Evolutionary conservation across 2,797 vertebrate genomes (phyloP), one percentile per base, ranked within the genome.

Genomic region (Tachyglossus aculeatus): DNA sequence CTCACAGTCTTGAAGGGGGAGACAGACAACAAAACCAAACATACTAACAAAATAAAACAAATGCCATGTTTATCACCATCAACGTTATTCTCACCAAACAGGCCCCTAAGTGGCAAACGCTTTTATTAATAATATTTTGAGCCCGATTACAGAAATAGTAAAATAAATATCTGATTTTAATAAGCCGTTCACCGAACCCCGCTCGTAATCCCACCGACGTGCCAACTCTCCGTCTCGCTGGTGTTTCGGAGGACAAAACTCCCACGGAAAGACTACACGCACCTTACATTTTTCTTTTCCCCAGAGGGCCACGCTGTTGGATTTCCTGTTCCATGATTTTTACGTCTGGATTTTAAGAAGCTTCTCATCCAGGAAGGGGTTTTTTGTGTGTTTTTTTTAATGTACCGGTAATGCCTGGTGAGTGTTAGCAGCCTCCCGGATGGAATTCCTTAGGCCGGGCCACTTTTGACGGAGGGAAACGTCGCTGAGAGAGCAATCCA

Each of bases 81-180:
- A n/a, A n/a, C n/a, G n/a, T n/a, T n/a, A n/a, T n/a, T n/a, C n/a
- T n/a, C n/a, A n/a, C n/a, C n/a, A n/a, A n/a, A n/a, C n/a, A n/a
- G n/a, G n/a, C n/a, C n/a, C n/a, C n/a, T 67, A 45, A 22, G 7
- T 40, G 63, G 37, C 9, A 50, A 60, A 32, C 45, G 54, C 19
- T 69, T n/a, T 71, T 48, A 71, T 68, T 61, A 50, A 45, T 63
- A 45, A 21, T 39, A 36, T 82, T 15, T 37, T 41, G 54, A 51
- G 33, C 22, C 62, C 73, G 38, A 43, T 47, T 61, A 18, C 47
- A 68, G 21, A 40, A 60, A 59, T 51, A 54, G 44, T 52, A 48
- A 74, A 67, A 72, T 14, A 45, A 33, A 43, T 52, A 71, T 21
- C 55, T 69, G 31, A 43, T 37, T 37, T 54, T 41, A 68, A 50